Evolutionary conservation across 2,888 invertebrate species (phyloP).

Genomic region (Unio pictorum): DNA sequence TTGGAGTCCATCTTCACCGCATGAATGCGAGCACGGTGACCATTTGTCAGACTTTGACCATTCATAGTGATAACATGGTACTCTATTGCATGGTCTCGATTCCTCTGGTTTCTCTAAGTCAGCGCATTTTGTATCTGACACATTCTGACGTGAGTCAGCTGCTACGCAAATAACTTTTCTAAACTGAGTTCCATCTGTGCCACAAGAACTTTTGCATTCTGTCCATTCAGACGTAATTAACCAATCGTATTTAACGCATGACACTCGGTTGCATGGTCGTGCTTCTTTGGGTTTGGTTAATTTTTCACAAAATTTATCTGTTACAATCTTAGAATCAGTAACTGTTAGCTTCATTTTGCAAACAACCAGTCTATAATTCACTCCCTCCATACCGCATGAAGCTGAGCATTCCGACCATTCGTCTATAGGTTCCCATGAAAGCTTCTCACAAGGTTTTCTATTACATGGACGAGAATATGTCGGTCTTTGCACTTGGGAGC

Average conservation of each 20-base stretch:
- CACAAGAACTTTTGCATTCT: constrained; percentile 37
- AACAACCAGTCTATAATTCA: constrained; percentile 11
- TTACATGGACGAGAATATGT: constrained; percentile 31
- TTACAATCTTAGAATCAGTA: constrained; percentile 5
- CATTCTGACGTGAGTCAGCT: constrained; percentile 7
- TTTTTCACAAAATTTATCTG: constrained; percentile 30
- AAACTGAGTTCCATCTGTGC: constrained; percentile 22
- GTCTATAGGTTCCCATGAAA: constrained; percentile 21
- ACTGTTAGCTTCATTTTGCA: constrained; percentile 13
- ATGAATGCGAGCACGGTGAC: constrained; percentile 30
- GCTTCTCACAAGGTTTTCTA: constrained; percentile 26
- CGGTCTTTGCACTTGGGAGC: constrained; percentile 18
- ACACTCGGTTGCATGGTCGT: constrained; percentile 31
- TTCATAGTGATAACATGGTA: constrained; percentile 25
- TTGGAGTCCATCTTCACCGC: constrained; percentile 21
- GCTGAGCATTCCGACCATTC: constrained; percentile 32
- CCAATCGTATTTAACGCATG: constrained; percentile 31
- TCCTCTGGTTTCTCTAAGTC: constrained; percentile 20
- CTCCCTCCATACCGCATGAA: constrained; percentile 26
- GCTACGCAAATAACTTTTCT: constrained; percentile 11
- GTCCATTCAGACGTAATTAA: constrained; percentile 15
- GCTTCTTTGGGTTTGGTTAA: constrained; percentile 24
- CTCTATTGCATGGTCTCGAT: constrained; percentile 29
- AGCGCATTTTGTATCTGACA: constrained; percentile 24
- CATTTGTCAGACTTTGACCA: constrained; percentile 27